phyloP scores from a whole-genome alignment of 2,113 vertebrate genomes.

The Amphiprion percula region DNA sequence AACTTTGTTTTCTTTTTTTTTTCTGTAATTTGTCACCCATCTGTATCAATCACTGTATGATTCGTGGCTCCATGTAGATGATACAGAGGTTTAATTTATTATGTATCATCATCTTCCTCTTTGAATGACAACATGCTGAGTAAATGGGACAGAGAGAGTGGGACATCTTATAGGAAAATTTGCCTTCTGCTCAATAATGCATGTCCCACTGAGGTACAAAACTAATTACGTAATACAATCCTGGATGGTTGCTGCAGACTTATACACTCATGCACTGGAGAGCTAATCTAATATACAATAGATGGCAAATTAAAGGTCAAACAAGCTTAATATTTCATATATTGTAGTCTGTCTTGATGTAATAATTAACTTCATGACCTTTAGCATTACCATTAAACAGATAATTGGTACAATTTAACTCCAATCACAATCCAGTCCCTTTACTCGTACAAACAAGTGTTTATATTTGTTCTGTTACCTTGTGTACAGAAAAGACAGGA shows the following conservation, averaged over 20 bases:
- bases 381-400: slow-evolving; percentile 33
- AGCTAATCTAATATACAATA: slow-evolving; percentile 59
- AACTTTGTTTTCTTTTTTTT: too few species aligned
- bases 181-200: slow-evolving; percentile 67
- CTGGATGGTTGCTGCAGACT: slow-evolving; percentile 31
- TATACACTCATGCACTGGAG: slow-evolving; percentile 14
- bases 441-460: neutral
- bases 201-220: slow-evolving; percentile 53
- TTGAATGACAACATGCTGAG: slow-evolving; percentile 43
- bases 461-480: slow-evolving; percentile 3
- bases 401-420: slow-evolving; percentile 23
- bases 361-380: slow-evolving; percentile 50
- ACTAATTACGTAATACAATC: slow-evolving; percentile 72
- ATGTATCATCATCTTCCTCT: slow-evolving; percentile 21
- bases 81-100: slow-evolving; percentile 30
- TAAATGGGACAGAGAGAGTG: slow-evolving; percentile 11
- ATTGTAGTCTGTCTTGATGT: slow-evolving; percentile 26
- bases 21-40: too few species aligned
- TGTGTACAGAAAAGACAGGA: neutral
- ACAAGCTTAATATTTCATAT: slow-evolving; percentile 24
- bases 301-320: slow-evolving; percentile 58
- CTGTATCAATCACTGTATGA: neutral
- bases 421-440: neutral
- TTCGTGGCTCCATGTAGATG: slow-evolving; percentile 17
- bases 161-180: slow-evolving; percentile 42